Base-by-base conservation (phyloP, 2,888 invertebrate species). In the Heliconius charithonia region DNA sequence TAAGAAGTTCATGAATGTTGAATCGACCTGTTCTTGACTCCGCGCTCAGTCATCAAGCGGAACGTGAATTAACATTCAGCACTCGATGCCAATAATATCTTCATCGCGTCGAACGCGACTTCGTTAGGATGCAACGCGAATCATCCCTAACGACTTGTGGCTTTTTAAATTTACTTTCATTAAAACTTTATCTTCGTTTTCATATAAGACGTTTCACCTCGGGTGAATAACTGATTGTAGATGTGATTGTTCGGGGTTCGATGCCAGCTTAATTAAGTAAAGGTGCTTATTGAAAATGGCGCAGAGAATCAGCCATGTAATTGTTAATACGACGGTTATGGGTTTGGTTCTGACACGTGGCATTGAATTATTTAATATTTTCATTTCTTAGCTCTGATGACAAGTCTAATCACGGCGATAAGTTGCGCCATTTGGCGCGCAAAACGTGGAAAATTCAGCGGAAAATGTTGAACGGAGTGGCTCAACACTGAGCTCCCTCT, bases 31-130 rank as follows among this genome's bases (percentile, higher is more conserved):
- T 59, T n/a, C 32, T 37, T 37, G 67, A 69, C 62, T 76, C 27
- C 29, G 63, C 66, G 73, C 67, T 51, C 65, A 65, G 63, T 72
- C 56, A 77, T 72, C 66, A 76, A 72, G 32, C 29, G 75, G 65
- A 66, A 78, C 56, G 63, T 25, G 75, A 79, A 79, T 81, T 81
- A 78, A 62, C 78, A 81, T 81, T 83, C 83, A 81, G 80, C 82
- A 79, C 67, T 73, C 74, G 76, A 37, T 66, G 69, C 81, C 79
- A 78, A 82, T 83, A 83, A 82, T 78, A 80, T 80, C 79, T 74
- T 74, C 78, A 74, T 73, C 76, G 63, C 63, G 25, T 22, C 77
- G 77, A 78, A 81, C 75, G 80, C 65, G 79, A 78, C 78, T 74
- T 81, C 74, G 78, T 81, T 81, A 80, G 78, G 67, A 76, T 77